Base-by-base conservation (phyloP, 2,797 vertebrate species). In the Periparus ater region DNA sequence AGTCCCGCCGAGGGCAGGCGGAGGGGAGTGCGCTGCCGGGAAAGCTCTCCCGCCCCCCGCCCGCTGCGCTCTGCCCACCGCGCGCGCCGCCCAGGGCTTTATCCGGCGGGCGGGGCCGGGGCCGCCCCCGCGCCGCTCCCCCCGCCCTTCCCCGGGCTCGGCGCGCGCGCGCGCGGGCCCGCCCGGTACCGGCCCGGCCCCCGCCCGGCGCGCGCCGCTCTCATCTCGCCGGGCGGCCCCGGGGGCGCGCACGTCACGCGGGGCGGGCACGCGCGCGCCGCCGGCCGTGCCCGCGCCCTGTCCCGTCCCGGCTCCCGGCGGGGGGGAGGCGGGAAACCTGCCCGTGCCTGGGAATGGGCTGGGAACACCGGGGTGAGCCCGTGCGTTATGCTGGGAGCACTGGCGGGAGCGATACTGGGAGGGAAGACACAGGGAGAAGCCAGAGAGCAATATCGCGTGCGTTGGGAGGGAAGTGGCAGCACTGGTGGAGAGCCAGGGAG, bases 11-110 rank as follows among this genome's bases (percentile, higher is more conserved):
- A 42, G 7, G 4, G 10, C 9, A 58, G 12, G 27, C 40, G 14
- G 26, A 5, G 8, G 4, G 6, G 5, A 21, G 34, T 0, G 4
- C 22, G 3, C 9, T 0, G 9, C 58, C n/a, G 8, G 27, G 16
- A 38, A 21, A 3, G 7, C 40, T 12, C 60, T 34, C 26, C 70
- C 54, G 13, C 51, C 54, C 42, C 57, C 60, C 38, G 16, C 60
- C 61, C 40, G 50, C 75, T 7, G 17, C 27, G 25, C 48, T 65
- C 32, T 63, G 18, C 74, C 38, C 38, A 19, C 58, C 74, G 30
- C 10, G 30, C 47, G 30, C 47, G 7, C 73, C 73, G 47, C 58
- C 58, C 73, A 4, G 61, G 21, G 40, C 51, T 78, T 78, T 78
- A 78, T 47, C 40, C 26, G 61, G 75, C 75, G 75, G 75, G 75